phyloP scores from a whole-genome alignment of 1,140 invertebrate genomes.

The Tetramorium parvispinum region DNA sequence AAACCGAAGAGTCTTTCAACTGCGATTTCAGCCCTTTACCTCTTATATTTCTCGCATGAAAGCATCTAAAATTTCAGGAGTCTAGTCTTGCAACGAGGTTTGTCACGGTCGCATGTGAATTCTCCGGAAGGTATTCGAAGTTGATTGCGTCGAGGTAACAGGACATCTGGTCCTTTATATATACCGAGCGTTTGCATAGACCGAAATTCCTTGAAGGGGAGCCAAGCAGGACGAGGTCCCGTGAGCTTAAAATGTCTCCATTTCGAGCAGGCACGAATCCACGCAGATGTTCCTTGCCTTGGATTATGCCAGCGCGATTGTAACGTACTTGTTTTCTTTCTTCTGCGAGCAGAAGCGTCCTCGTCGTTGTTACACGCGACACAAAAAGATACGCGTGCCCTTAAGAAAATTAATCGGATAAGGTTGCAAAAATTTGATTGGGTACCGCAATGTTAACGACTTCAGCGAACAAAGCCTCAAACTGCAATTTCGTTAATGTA shows the following conservation, averaged over 20 bases:
- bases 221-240: slow-evolving; percentile 65
- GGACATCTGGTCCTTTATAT: slow-evolving; percentile 76
- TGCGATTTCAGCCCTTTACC: background rate
- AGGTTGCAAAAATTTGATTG: background rate
- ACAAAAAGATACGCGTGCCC: background rate
- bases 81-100: slow-evolving; percentile 55
- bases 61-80: slow-evolving; percentile 40
- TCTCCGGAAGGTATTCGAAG: slow-evolving; percentile 70
- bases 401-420: background rate
- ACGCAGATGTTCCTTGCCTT: slow-evolving; percentile 66
- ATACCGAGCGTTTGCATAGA: slow-evolving; percentile 67
- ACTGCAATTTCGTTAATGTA: background rate
- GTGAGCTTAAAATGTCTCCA: slow-evolving; percentile 69
- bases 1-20: background rate
- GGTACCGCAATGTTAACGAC: background rate
- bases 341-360: background rate
- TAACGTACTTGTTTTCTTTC: slow-evolving; percentile 58
- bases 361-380: background rate
- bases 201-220: slow-evolving; percentile 70
- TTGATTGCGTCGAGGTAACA: slow-evolving; percentile 71
- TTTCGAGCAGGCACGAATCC: slow-evolving; percentile 60
- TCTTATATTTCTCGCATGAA: slow-evolving; percentile 15
- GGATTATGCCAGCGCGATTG: slow-evolving; percentile 59
- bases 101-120: slow-evolving; percentile 74
- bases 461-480: background rate